These are phyloP conservation scores for Pseudois nayaur DNA, from an alignment of 2,113 vertebrate species.

Conservation along the genomic window DNA sequence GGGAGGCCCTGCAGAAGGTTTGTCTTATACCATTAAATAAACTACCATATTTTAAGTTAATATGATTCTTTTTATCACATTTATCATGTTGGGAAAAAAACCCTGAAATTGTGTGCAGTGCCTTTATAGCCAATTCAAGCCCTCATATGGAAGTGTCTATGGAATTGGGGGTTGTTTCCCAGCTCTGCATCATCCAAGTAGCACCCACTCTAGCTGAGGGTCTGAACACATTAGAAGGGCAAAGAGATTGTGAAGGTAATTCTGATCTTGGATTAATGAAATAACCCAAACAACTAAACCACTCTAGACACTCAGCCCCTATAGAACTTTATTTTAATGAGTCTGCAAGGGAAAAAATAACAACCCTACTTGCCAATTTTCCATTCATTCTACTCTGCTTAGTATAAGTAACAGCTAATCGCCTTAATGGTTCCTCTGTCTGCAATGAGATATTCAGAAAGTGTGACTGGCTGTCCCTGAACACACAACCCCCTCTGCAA, in stretches of 20 bases:
- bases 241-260: neutral
- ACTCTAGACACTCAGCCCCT: neutral
- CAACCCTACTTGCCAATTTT: neutral
- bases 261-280: neutral
- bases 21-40: neutral
- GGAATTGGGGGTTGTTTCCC: neutral
- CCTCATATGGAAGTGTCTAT: neutral
- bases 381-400: constrained; percentile 10
- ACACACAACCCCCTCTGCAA: neutral
- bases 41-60: neutral
- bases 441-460: neutral
- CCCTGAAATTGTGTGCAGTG: neutral
- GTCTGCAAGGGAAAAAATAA: neutral
- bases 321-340: neutral
- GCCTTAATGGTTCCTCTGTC: neutral
- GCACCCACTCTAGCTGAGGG: no score
- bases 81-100: neutral
- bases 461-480: neutral
- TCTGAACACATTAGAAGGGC: neutral
- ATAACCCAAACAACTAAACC: neutral
- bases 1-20: neutral
- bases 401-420: neutral
- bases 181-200: neutral
- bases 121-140: neutral
- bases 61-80: neutral